Conservation (phyloP, 2,888 invertebrate genomes). For the Lasioglossum vierecki region DNA sequence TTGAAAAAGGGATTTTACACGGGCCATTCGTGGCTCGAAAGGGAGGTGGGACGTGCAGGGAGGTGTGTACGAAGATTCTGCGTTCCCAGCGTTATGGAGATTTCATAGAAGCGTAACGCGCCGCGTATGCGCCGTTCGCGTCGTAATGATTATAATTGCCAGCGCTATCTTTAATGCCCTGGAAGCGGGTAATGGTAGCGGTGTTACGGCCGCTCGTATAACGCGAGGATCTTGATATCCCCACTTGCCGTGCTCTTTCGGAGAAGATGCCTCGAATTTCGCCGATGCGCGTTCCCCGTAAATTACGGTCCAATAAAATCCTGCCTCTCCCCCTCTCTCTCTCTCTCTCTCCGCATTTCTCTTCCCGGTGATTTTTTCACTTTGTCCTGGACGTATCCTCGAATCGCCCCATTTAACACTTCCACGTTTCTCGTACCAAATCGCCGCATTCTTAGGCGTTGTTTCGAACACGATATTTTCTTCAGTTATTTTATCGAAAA, state of each 20-base stretch:
- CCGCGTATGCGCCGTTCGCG: conserved; percentile 66
- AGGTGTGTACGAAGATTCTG: not conserved
- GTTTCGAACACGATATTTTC: not conserved
- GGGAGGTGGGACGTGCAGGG: not conserved
- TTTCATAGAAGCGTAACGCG: conserved; percentile 73
- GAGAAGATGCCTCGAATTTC: not conserved
- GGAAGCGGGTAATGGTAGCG: conserved; percentile 78
- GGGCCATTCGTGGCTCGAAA: not conserved
- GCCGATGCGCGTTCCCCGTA: not conserved
- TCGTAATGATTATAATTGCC: conserved; percentile 81
- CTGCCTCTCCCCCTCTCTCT: not conserved
- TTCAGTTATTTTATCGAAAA: too few species aligned
- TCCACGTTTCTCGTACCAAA: not conserved
- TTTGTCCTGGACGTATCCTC: not conserved
- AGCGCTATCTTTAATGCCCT: conserved; percentile 81
- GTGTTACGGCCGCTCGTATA: conserved; percentile 82
- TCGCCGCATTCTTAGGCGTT: not conserved
- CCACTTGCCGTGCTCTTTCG: conserved; percentile 42
- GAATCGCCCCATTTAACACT: not conserved
- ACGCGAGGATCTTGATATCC: conserved; percentile 81
- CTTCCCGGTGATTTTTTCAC: not conserved
- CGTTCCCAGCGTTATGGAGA: conserved; percentile 42
- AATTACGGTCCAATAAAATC: conserved; percentile 10
- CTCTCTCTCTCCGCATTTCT: not conserved
- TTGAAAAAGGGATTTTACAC: not conserved